These are phyloP conservation scores for Catostylus mosaicus DNA, from an alignment of 30 jellyfish, hydroid and myxozoan species.

Conservation along the genomic window DNA sequence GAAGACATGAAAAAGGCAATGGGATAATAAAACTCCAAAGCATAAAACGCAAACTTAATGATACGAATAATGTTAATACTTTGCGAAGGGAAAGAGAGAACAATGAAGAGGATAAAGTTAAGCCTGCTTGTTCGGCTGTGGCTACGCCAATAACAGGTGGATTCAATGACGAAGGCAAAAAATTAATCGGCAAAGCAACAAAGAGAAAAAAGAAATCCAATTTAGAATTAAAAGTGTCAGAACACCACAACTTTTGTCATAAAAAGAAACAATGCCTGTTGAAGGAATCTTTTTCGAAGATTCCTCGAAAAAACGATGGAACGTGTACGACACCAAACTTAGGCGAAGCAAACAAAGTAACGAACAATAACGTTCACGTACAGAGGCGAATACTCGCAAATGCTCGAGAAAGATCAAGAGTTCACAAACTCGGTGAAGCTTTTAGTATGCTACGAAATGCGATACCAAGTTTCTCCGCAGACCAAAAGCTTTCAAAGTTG, in stretches of 20 bases:
- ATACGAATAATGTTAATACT: background rate
- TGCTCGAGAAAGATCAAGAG: constrained; percentile 96
- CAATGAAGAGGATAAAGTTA: background rate
- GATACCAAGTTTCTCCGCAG: constrained; percentile 88
- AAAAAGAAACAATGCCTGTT: background rate
- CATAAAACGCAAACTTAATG: background rate
- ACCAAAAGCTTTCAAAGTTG: constrained; percentile 90
- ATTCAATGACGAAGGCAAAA: background rate
- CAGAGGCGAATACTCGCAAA: constrained; percentile 90
- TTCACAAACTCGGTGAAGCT: constrained; percentile 88
- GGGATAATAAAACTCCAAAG: background rate
- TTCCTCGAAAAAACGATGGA: background rate
- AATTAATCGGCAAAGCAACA: background rate
- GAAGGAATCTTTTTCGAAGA: background rate
- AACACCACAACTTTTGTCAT: background rate
- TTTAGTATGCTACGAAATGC: constrained; percentile 78
- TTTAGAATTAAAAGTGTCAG: background rate
- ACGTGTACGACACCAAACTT: background rate
- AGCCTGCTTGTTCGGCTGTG: background rate
- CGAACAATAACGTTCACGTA: constrained; percentile 23
- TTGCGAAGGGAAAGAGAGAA: background rate
- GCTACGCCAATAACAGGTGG: constrained; percentile 8
- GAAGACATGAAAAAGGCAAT: background rate
- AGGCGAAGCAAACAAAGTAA: background rate
- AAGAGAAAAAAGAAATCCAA: background rate